Conservation (phyloP, 2,888 invertebrate genomes). For the Entomobrya multifasciata region DNA sequence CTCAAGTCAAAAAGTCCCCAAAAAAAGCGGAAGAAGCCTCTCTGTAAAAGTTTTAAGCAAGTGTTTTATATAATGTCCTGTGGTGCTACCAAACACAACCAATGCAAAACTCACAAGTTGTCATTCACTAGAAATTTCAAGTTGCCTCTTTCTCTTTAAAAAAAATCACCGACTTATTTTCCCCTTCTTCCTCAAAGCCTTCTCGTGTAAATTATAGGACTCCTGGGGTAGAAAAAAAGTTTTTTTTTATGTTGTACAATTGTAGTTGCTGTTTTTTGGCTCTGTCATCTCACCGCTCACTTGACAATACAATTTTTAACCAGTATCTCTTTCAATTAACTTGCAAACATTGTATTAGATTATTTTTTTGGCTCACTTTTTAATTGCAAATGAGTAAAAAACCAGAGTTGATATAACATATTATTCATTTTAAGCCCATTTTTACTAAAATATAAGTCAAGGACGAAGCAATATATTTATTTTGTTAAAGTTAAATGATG, state of each 20-base stretch:
- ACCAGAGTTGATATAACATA: too few species aligned
- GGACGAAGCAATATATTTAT: too few species aligned
- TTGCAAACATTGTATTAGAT: not conserved
- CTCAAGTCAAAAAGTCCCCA: not conserved
- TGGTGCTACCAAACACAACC: slow-evolving; percentile 66
- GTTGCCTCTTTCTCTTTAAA: slow-evolving; percentile 41
- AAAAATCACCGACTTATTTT: slow-evolving; percentile 64
- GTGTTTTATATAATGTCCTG: slow-evolving; percentile 9
- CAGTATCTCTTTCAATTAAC: not conserved
- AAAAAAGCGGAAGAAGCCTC: slow-evolving; percentile 32
- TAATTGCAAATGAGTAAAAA: too few species aligned
- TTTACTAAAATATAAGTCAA: too few species aligned
- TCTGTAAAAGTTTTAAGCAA: not conserved
- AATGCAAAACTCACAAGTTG: slow-evolving; percentile 72
- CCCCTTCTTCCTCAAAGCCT: not conserved
- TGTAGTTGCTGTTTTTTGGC: slow-evolving; percentile 31
- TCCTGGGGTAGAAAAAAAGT: slow-evolving; percentile 67
- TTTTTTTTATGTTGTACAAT: slow-evolving; percentile 31
- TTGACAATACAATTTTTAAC: not conserved
- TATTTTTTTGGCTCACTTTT: too few species aligned
- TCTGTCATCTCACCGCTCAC: slow-evolving; percentile 36
- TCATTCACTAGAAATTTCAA: slow-evolving; percentile 62
- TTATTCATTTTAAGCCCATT: too few species aligned
- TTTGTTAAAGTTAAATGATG: not conserved
- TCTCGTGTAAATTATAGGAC: slow-evolving; percentile 70